Evolutionary conservation across 2,113 vertebrate species (phyloP).

Genomic region (Pungitius pungitius): DNA sequence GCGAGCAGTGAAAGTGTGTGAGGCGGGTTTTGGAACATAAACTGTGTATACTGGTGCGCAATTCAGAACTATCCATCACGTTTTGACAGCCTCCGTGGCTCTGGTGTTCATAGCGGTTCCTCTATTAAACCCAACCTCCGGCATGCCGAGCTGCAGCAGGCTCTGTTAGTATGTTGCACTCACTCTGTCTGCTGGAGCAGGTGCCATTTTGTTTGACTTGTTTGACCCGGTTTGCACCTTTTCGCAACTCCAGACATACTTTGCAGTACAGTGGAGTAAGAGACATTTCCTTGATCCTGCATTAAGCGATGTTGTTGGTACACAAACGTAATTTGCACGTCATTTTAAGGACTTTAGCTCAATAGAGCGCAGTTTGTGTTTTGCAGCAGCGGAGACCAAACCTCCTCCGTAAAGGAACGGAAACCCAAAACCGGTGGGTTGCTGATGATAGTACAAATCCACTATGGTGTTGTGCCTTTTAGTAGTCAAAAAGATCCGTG

Average conservation of each 20-base stretch:
- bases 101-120: constrained; percentile 20
- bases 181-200: not conserved
- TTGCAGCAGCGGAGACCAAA: not conserved
- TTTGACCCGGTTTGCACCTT: constrained; percentile 24
- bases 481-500: not conserved
- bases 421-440: not conserved
- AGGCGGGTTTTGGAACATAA: constrained; percentile 33
- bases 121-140: not conserved
- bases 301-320: not conserved
- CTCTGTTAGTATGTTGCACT: not conserved
- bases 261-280: not conserved
- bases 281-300: not conserved
- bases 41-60: constrained; percentile 23
- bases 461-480: not conserved
- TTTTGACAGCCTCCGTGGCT: constrained; percentile 32
- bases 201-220: constrained; percentile 14
- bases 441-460: constrained; percentile 1
- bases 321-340: no score
- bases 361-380: not conserved
- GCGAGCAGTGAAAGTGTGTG: not conserved
- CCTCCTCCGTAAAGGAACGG: not conserved
- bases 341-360: not conserved
- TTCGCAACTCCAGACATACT: not conserved
- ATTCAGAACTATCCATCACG: constrained; percentile 37
- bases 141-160: constrained; percentile 22